phyloP scores from a whole-genome alignment of 2,888 invertebrate species.

The Spilarctia lutea region DNA sequence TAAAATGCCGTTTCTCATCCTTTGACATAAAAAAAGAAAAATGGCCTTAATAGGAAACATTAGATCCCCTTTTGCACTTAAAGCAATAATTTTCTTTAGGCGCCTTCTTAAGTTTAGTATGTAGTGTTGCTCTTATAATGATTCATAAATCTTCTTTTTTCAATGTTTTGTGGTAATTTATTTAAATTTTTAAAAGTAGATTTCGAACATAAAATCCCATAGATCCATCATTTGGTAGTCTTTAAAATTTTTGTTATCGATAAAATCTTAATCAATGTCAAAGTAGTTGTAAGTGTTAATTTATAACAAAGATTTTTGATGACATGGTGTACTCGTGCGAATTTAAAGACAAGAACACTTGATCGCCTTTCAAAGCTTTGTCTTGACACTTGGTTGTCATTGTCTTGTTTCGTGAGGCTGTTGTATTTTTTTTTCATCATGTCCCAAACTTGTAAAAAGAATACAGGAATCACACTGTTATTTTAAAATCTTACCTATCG shows the following conservation, averaged over 20 bases:
- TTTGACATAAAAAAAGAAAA: constrained; percentile 53
- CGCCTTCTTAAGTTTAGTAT: constrained; percentile 35
- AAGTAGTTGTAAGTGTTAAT: background rate
- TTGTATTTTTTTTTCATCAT: background rate
- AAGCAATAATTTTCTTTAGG: constrained; percentile 34
- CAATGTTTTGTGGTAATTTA: constrained; percentile 21
- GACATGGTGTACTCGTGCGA: background rate
- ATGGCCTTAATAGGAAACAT: constrained; percentile 54
- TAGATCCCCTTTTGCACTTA: constrained; percentile 48
- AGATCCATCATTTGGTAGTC: background rate
- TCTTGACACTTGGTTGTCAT: background rate
- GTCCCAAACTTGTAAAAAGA: background rate
- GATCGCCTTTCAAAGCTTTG: background rate
- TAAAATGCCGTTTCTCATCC: constrained; percentile 43
- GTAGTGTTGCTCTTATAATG: constrained; percentile 22
- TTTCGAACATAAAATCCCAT: background rate
- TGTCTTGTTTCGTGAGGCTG: background rate
- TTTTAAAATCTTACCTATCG: too few species aligned
- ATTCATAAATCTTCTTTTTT: constrained; percentile 25
- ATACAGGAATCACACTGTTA: background rate
- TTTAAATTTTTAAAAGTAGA: background rate
- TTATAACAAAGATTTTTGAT: background rate
- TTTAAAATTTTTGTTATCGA: background rate
- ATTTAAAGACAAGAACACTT: background rate
- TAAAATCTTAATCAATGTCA: background rate